phyloP scores from a whole-genome alignment of 2,113 vertebrate species.

The human (Homo sapiens) region DNA sequence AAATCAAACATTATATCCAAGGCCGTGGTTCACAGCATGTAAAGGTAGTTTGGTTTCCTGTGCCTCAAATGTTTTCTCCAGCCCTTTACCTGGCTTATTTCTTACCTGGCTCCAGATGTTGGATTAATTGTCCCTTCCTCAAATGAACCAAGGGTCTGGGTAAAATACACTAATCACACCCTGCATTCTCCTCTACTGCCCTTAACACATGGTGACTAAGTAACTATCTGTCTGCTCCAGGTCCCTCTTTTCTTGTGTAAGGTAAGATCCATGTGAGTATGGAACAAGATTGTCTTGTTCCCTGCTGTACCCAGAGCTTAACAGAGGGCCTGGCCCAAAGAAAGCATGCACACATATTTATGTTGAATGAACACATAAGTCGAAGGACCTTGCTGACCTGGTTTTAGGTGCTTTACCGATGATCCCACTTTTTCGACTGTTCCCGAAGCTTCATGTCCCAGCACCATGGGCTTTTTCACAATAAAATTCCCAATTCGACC shows the following conservation, averaged over 20 bases:
- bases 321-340: not conserved
- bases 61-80: not conserved
- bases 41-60: not conserved
- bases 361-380: not conserved
- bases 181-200: not conserved
- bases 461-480: conserved; percentile 92
- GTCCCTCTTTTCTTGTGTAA: not conserved
- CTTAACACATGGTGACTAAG: not conserved
- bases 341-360: not conserved
- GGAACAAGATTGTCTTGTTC: not conserved
- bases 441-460: conserved; percentile 95
- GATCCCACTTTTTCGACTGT: conserved; percentile 92
- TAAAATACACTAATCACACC: not conserved
- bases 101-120: not conserved
- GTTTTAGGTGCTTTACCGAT: conserved; percentile 90
- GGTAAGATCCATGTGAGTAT: not conserved
- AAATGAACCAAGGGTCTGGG: not conserved
- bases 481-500: conserved; percentile 93
- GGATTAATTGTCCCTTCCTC: not conserved
- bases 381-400: conserved; percentile 79
- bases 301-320: not conserved
- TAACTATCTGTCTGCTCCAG: not conserved
- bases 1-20: not conserved
- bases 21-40: not conserved
- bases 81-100: not conserved